Base-by-base conservation (phyloP, 2,888 invertebrate genomes). In the Leptopilina drosophilae region DNA sequence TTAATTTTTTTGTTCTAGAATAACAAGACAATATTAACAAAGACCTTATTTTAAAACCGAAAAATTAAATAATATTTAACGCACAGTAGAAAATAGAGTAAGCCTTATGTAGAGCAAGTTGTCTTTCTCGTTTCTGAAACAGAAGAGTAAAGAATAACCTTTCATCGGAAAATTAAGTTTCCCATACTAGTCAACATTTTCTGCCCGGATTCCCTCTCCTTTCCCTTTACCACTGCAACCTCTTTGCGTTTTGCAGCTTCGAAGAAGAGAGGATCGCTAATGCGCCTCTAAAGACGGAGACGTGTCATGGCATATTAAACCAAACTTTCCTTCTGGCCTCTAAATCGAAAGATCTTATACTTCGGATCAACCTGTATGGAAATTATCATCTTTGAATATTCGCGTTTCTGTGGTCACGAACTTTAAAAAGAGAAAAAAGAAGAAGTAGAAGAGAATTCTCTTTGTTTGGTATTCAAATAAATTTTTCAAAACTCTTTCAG, bases 241-340 rank as follows among this genome's bases (percentile, higher is more conserved):
- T 33, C 33, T 42, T 8, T 42, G 12, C 49, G 12, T 49, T 53
- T 76, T 81, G 82, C 75, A 82, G 82, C 81, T 84, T 84, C 42
- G 56, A 76, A 81, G 84, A 83, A 82, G 84, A 80, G 81, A 82
- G 76, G 85, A 82, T 84, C 85, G 87, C 88, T 89, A 90, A 89
- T 89, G 88, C 85, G 86, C 86, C 85, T 86, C 86, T 87, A 84
- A 88, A 89, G 87, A 86, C 85, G 87, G 83, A 86, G 87, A 85
- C 89, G 89, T 90, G 88, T 87, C 85, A 87, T 83, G 83, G 89
- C 88, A 88, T 89, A 89, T 89, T 89, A 89, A 91, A 89, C 85
- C 79, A 82, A 84, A 84, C 82, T 84, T 85, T 85, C 84, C 82
- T 56, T 69, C 83, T 82, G 83, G 84, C 83, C 83, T 82, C 84